Percentiles rank a stretch among this genome's conserved stretches.
These are phyloP conservation scores for Pagrus major DNA, from an alignment of 2,113 vertebrate species.

Conservation along the genomic window DNA sequence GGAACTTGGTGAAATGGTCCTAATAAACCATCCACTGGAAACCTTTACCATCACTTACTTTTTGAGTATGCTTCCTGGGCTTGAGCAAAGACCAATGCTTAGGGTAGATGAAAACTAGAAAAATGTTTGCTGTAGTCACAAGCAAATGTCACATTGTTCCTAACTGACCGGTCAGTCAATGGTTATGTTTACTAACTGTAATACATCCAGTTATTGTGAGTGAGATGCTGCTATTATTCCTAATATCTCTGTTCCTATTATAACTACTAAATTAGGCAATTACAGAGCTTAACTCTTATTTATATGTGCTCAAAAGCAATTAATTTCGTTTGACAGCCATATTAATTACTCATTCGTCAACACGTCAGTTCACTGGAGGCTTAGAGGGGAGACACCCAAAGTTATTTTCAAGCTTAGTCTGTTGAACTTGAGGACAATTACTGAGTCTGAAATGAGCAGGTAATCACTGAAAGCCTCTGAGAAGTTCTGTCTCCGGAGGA, in stretches of 20 bases:
- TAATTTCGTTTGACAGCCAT: neutral
- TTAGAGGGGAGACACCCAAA: conserved; percentile 5
- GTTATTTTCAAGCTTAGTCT: conserved; percentile 46
- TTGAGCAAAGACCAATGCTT: neutral
- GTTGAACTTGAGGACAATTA: conserved; percentile 56
- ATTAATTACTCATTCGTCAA: conserved; percentile 25
- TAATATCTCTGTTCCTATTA: neutral
- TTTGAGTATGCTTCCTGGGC: neutral
- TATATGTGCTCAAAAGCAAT: conserved; percentile 9
- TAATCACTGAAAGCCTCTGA: conserved; percentile 58
- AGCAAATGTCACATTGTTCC: neutral
- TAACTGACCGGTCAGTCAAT: neutral
- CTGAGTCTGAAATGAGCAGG: conserved; percentile 54
- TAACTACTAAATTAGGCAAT: conserved; percentile 1
- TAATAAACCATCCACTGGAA: neutral
- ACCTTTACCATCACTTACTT: neutral
- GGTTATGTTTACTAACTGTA: neutral
- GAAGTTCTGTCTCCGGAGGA: conserved; percentile 57
- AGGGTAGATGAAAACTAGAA: neutral
- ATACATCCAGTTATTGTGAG: neutral
- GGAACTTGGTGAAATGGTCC: neutral
- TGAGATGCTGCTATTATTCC: neutral
- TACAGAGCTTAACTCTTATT: neutral
- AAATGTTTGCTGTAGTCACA: neutral
- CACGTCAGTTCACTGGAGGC: conserved; percentile 26